Conservation (phyloP, 2,797 vertebrate species). For the Notolabrus celidotus region DNA sequence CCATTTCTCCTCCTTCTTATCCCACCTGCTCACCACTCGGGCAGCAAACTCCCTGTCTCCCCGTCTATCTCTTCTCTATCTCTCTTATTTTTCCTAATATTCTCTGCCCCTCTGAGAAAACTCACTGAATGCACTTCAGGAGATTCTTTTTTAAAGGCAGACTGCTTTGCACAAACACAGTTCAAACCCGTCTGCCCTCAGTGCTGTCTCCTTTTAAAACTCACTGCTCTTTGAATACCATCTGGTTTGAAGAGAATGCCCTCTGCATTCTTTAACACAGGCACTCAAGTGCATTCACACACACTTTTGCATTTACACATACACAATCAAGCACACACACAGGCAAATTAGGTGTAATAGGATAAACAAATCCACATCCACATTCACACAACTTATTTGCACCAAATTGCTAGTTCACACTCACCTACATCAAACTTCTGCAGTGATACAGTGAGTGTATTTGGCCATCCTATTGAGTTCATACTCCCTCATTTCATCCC, state of each 20-base stretch:
- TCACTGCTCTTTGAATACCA: slow-evolving; percentile 79
- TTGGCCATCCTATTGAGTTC: slow-evolving; percentile 34
- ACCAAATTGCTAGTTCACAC: neutral
- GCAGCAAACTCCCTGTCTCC: slow-evolving; percentile 33
- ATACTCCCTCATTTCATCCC: slow-evolving; percentile 32
- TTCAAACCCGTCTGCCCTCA: slow-evolving; percentile 82
- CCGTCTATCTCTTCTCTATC: slow-evolving; percentile 46
- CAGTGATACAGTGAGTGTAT: slow-evolving; percentile 15
- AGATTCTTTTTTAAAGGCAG: slow-evolving; percentile 60
- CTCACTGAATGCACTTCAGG: slow-evolving; percentile 65
- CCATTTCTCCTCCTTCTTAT: slow-evolving; percentile 22
- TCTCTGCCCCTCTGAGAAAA: slow-evolving; percentile 58
- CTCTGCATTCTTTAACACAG: slow-evolving; percentile 77
- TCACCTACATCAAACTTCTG: slow-evolving; percentile 11
- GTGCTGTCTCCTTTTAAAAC: slow-evolving; percentile 79
- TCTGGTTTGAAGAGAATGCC: slow-evolving; percentile 76
- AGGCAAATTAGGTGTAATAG: slow-evolving; percentile 4
- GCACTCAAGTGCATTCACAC: slow-evolving; percentile 49
- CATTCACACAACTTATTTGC: neutral
- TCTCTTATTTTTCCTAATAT: slow-evolving; percentile 59
- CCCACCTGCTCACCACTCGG: slow-evolving; percentile 16
- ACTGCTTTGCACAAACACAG: slow-evolving; percentile 75
- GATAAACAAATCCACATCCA: neutral
- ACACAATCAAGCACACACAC: slow-evolving; percentile 16
- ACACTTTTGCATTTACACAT: slow-evolving; percentile 29